A percentile compares a stretch with the other conserved stretches of the same genome.
Conservation (phyloP, 2,888 invertebrate genomes). For the Rugalucina vietnamica region DNA sequence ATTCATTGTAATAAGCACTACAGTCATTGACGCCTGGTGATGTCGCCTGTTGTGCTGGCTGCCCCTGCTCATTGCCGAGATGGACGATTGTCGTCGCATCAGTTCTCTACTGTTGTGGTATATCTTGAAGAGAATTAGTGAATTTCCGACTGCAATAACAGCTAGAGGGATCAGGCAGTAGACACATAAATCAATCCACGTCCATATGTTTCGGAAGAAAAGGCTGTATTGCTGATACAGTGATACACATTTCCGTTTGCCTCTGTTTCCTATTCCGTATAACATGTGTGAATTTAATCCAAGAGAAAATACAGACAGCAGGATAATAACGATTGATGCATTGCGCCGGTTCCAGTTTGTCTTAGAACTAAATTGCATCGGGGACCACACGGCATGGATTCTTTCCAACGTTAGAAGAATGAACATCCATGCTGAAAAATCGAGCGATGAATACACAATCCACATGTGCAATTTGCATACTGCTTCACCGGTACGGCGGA, state of each 20-base stretch:
- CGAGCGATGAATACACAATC: slow-evolving; percentile 72
- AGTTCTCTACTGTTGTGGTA: too few relatives aligned
- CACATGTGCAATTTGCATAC: slow-evolving; percentile 72
- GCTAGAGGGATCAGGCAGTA: slow-evolving; percentile 74
- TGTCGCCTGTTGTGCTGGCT: too few relatives aligned
- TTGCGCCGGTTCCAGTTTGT: slow-evolving; percentile 59
- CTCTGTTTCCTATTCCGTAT: slow-evolving; percentile 58
- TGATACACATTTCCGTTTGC: too few relatives aligned
- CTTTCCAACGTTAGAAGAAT: slow-evolving; percentile 78
- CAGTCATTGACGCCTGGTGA: too few relatives aligned
- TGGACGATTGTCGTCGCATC: too few relatives aligned
- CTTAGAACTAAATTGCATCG: slow-evolving; percentile 69
- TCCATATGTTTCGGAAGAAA: slow-evolving; percentile 68
- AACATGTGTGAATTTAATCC: slow-evolving; percentile 70
- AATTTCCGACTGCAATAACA: slow-evolving; percentile 72
- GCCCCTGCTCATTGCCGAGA: too few relatives aligned
- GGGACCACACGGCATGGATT: slow-evolving; percentile 72
- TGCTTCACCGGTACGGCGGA: slow-evolving; percentile 56
- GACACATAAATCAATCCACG: slow-evolving; percentile 76
- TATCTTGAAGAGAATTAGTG: slow-evolving; percentile 70
- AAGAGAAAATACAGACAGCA: slow-evolving; percentile 58
- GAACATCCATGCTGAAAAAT: slow-evolving; percentile 78
- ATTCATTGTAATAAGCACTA: too few relatives aligned
- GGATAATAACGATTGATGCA: slow-evolving; percentile 46
- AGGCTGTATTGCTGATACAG: slow-evolving; percentile 45